Evolutionary conservation across 2,888 invertebrate species (phyloP), one percentile per base, ranked within the genome.

Genomic region (Halictus quadricinctus): DNA sequence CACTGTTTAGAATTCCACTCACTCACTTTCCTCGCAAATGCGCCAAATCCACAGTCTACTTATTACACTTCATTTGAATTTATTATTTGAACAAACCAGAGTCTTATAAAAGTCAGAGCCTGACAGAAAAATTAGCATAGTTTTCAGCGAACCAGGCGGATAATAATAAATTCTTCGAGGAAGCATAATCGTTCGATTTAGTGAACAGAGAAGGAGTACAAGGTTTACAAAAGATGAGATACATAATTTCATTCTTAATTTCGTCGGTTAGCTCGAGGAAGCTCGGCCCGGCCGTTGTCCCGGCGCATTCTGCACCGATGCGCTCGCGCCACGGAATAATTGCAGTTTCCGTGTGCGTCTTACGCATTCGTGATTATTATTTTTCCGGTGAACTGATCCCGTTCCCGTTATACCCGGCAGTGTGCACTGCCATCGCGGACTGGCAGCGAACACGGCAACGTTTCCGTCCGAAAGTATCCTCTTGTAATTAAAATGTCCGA

Each of bases 341-440:
- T 85, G 72, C 77, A 66, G 77, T 80, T 80, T 66, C 80, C 85
- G 77, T 6, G 50, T 72, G 77, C 73, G 60, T 64, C 69, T 85
- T 83, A 75, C 76, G 84, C 80, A 75, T 75, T 80, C 66, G 80
- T 72, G 73, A 83, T 85, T 77, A 85, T 80, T 83, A 80, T 80
- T 85, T 85, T 79, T 84, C 84, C 84, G 66, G 75, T 54, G 72
- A 60, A 78, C 54, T 73, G 84, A 15, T 18, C 75, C 48, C 58
- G 75, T 69, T 84, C 72, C 83, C 85, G 80, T 85, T 83, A 85
- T 15, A 36, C 36, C 41, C 29, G 46, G 66, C n/a, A 74, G 29
- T 60, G n/a, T 69, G 48, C 46, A 8, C 29, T 46, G 54, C 29
- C 13, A 15, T 29, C 8, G 18, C 21, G 21, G 69, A 41, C 10